These are phyloP conservation scores for Vidua macroura DNA, from an alignment of 2,113 vertebrate species.

Conservation along the genomic window DNA sequence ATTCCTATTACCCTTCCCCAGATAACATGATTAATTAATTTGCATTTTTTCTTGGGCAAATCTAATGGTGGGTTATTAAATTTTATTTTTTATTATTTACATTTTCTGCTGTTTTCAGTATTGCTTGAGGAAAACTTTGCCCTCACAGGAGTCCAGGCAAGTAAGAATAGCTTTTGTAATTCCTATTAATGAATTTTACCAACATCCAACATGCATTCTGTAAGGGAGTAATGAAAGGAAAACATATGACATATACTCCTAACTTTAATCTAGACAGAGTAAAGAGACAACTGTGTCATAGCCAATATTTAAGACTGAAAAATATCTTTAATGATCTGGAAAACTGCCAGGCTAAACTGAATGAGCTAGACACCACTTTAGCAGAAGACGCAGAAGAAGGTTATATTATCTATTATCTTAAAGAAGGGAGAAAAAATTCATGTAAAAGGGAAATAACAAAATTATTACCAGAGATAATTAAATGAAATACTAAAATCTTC, in stretches of 20 bases:
- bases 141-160: not conserved
- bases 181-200: slow-evolving; percentile 9
- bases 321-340: slow-evolving; percentile 8
- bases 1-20: not conserved
- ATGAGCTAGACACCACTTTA: not conserved
- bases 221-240: slow-evolving; percentile 32
- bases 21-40: not conserved
- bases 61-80: fast-evolving
- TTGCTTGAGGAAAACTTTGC: not conserved
- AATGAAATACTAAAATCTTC: not conserved
- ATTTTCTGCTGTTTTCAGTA: not conserved
- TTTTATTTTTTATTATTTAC: not conserved
- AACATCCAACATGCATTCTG: not conserved
- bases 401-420: slow-evolving; percentile 13
- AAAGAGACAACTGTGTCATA: not conserved
- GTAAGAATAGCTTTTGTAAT: not conserved
- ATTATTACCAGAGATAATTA: not conserved
- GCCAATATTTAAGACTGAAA: slow-evolving; percentile 23
- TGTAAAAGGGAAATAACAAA: not conserved
- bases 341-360: not conserved
- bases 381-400: not conserved
- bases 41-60: not conserved
- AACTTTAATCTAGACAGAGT: slow-evolving; percentile 3
- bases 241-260: slow-evolving; percentile 6
- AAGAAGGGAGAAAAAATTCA: not conserved